These are phyloP conservation scores for Crotophaga sulcirostris DNA, from an alignment of 2,113 vertebrate genomes.

Conservation along the genomic window DNA sequence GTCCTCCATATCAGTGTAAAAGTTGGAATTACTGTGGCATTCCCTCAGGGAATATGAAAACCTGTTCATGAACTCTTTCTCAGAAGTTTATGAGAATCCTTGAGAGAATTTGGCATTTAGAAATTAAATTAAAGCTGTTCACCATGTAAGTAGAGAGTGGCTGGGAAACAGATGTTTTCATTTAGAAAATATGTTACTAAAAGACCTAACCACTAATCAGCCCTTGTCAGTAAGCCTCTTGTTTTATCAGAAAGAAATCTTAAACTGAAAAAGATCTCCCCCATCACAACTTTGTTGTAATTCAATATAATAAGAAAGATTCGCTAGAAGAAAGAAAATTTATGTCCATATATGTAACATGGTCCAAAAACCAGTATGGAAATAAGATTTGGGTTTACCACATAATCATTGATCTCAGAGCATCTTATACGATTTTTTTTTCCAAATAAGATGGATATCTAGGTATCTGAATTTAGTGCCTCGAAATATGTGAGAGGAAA, in stretches of 20 bases:
- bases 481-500: background rate
- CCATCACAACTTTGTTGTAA: background rate
- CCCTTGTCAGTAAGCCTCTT: slow-evolving; percentile 48
- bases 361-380: background rate
- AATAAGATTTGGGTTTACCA: background rate
- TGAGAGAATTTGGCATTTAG: slow-evolving; percentile 66
- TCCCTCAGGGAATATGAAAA: background rate
- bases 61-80: slow-evolving; percentile 2
- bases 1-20: background rate
- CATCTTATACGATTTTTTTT: background rate
- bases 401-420: background rate
- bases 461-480: background rate
- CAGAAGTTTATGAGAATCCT: slow-evolving; percentile 39
- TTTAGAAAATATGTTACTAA: slow-evolving; percentile 58
- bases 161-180: slow-evolving; percentile 57
- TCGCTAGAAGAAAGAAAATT: slow-evolving; percentile 24
- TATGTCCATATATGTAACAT: background rate
- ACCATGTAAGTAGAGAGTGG: slow-evolving; percentile 49
- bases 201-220: slow-evolving; percentile 64
- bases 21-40: background rate
- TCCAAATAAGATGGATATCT: background rate
- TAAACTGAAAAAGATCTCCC: slow-evolving; percentile 23
- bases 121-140: slow-evolving; percentile 65
- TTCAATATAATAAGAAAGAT: background rate
- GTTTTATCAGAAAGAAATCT: slow-evolving; percentile 48